phyloP scores from a whole-genome alignment of 37 sponge, comb jelly and placozoan species.

The Cladorhizidae sp. region DNA sequence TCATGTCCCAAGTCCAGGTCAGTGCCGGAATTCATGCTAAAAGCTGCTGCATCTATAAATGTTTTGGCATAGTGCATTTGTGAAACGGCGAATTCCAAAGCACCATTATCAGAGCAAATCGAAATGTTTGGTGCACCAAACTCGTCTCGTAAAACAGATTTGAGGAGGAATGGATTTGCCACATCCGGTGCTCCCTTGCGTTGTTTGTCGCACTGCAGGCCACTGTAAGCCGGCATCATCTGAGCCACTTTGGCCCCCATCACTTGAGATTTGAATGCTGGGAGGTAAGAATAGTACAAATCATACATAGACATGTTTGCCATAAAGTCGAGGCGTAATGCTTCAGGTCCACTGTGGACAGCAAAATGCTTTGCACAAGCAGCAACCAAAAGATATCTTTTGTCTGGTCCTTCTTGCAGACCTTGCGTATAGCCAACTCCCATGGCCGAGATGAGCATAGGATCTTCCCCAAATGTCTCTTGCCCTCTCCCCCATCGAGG shows the following conservation, averaged over 20 bases:
- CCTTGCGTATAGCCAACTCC: slow-evolving; percentile 63
- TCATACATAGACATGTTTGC: slow-evolving; percentile 68
- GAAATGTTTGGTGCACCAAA: slow-evolving; percentile 73
- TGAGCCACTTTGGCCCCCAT: slow-evolving; percentile 62
- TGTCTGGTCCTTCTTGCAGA: slow-evolving; percentile 59
- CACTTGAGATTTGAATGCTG: slow-evolving; percentile 79
- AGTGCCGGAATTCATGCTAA: slow-evolving; percentile 74
- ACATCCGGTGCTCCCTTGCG: slow-evolving; percentile 74
- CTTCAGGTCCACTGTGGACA: slow-evolving; percentile 79
- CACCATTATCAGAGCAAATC: slow-evolving; percentile 66
- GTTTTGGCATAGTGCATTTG: slow-evolving; percentile 56
- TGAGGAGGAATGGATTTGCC: slow-evolving; percentile 71
- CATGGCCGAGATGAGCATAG: slow-evolving; percentile 54
- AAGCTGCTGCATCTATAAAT: slow-evolving; percentile 46
- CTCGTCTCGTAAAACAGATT: slow-evolving; percentile 53
- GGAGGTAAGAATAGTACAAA: slow-evolving; percentile 71
- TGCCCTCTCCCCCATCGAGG: slow-evolving; percentile 73
- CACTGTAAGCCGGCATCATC: slow-evolving; percentile 83
- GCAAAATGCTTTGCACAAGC: slow-evolving; percentile 79
- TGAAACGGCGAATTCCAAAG: slow-evolving; percentile 22
- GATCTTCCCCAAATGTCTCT: slow-evolving; percentile 80
- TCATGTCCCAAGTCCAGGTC: slow-evolving; percentile 75
- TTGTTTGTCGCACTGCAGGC: slow-evolving; percentile 21
- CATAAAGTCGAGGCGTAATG: slow-evolving; percentile 25
- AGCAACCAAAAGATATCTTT: slow-evolving; percentile 58